Evolutionary conservation across 2,113 vertebrate genomes (phyloP), one percentile per base, ranked within the genome.

Genomic region (Hyperoodon ampullatus): DNA sequence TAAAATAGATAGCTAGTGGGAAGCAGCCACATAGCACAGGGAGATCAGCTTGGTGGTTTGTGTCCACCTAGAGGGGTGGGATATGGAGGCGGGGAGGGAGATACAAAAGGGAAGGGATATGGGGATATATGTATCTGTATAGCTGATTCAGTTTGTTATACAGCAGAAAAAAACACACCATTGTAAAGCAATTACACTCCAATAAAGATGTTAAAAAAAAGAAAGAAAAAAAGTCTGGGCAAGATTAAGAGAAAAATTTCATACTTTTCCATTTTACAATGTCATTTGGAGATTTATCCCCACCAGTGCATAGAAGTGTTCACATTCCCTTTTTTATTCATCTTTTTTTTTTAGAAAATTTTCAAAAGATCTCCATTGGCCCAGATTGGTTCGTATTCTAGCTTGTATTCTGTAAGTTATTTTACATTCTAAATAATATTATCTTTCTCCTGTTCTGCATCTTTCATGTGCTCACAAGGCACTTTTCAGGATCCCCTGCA

Each of bases 401-500:
- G 4, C 33, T 92, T 71, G 92, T 81, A 42, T 65, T 92, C 42
- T 58, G 1, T 65, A 77, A 88, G 28, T 83, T 95, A 66, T 81
- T 94, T 87, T 65, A 93, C 39, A 65, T 77, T 83, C 44, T 87
- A 66, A 71, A 60, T 86, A 58, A 92, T 85, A 60, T 72, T 8
- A 2, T 90, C 84, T 92, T 82, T 86, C 44, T 81, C 47, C 13
- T 77, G 0, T 70, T 75, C 26, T 70, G 35, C 30, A 53, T 39
- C 35, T 44, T 75, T 78, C 23, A 39, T 44, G 3, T 42, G 18
- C 14, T 93, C 55, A 71, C 42, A 66, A 78, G 85, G 26, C 11
- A 50, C 30, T 74, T 65, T 61, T 35, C 60, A 65, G 23, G 19
- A n/a, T 77, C 74, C 77, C 19, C 28, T 26, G 8, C 58, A 53